Evolutionary conservation across 92 coral and sea anemone species (phyloP).

Genomic region (Hydrozoanthus gracilis): DNA sequence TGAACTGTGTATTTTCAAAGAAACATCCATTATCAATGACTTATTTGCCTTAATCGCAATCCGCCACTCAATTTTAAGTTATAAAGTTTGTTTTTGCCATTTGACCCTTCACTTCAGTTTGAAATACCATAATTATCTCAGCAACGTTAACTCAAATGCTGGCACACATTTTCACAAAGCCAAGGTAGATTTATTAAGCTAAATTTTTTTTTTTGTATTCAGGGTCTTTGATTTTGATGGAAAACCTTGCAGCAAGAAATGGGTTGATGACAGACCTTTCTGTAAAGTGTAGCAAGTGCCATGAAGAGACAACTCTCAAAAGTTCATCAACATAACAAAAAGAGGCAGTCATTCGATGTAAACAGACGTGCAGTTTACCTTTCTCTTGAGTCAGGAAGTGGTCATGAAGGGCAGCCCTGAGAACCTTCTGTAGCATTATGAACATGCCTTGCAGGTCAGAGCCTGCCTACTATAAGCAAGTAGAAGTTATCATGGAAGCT

Average conservation of each 20-base stretch:
- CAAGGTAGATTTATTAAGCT: too few species aligned
- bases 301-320: background rate
- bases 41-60: too few species aligned
- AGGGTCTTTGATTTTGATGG: too few species aligned
- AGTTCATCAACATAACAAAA: slow-evolving; percentile 4
- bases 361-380: slow-evolving; percentile 48
- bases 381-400: slow-evolving; percentile 54
- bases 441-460: slow-evolving; percentile 55
- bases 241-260: background rate
- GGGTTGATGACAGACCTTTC: background rate
- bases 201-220: too few species aligned
- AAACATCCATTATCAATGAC: too few species aligned
- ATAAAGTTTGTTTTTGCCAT: too few species aligned
- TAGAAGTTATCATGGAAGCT: slow-evolving; percentile 26
- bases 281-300: background rate
- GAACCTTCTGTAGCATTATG: slow-evolving; percentile 57
- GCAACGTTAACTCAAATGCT: too few species aligned
- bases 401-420: slow-evolving; percentile 33
- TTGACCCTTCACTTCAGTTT: too few species aligned
- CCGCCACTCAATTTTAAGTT: too few species aligned
- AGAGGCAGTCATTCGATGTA: slow-evolving; percentile 1
- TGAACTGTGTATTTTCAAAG: background rate
- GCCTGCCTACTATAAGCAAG: slow-evolving; percentile 53
- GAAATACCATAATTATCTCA: too few species aligned
- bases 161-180: too few species aligned